Percentiles rank a stretch among this genome's conserved stretches.
Evolutionary conservation across 2,113 vertebrate species (phyloP).

Genomic region (Epinephelus cyanopodus): DNA sequence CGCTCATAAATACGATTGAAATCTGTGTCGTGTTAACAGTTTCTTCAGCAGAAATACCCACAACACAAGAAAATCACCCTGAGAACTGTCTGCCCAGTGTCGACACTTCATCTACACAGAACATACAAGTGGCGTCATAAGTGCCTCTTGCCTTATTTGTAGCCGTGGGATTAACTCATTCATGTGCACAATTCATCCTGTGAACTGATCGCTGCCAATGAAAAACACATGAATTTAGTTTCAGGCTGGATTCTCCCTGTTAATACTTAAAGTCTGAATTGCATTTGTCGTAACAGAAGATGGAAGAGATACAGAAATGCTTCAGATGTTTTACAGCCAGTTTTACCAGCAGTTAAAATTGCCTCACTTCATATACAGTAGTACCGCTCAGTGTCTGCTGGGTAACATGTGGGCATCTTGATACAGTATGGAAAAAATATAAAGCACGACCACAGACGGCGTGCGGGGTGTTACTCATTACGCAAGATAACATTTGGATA

Average conservation of each 20-base stretch:
- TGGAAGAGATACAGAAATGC: constrained; percentile 66
- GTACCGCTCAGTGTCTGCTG: constrained; percentile 49
- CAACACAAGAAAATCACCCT: constrained; percentile 68
- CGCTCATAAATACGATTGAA: constrained; percentile 63
- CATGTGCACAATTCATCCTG: constrained; percentile 44
- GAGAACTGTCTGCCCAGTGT: constrained; percentile 68
- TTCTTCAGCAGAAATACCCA: constrained; percentile 58
- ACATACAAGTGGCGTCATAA: constrained; percentile 58
- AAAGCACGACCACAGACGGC: constrained; percentile 56
- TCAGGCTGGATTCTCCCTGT: constrained; percentile 44
- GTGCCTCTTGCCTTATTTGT: constrained; percentile 55
- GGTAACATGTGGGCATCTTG: constrained; percentile 71
- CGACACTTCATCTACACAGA: constrained; percentile 58
- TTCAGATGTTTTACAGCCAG: constrained; percentile 77
- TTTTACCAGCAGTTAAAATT: constrained; percentile 72
- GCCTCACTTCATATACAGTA: constrained; percentile 70
- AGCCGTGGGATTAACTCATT: constrained; percentile 67
- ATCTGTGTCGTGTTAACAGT: constrained; percentile 72
- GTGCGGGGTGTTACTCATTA: constrained; percentile 54
- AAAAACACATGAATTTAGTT: constrained; percentile 66
- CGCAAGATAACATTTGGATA: constrained; percentile 67
- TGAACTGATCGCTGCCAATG: constrained; percentile 36
- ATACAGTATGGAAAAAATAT: constrained; percentile 71
- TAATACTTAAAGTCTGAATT: constrained; percentile 57
- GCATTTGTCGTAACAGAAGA: constrained; percentile 60